Evolutionary conservation across 2,113 vertebrate species (phyloP), one percentile per base, ranked within the genome.

Genomic region (Oostethus manadensis): DNA sequence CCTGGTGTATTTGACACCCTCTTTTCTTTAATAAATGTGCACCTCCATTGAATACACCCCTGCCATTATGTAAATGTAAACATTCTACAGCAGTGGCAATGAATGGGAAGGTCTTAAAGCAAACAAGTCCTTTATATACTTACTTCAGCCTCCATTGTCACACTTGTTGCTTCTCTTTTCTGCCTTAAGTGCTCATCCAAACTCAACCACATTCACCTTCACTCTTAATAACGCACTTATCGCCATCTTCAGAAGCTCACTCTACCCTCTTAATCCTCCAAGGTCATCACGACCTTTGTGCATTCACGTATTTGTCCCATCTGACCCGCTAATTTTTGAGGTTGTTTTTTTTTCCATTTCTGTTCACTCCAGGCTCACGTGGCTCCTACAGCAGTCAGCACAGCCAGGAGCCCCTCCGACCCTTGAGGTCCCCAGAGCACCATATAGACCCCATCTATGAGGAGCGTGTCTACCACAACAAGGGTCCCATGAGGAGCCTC

Each of bases 371-470:
- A 88, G 95, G 94, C 78, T 98, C 95, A 80, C 93, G 97, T 49
- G 91, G 93, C 65, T 97, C 94, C 18, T 97, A 96, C 84, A 98
- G 93, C 86, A 97, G 93, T 85, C 96, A 98, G 83, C 94, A 96
- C 82, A 92, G 93, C 79, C 94, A 99, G 0, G 95, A 99, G 73
- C 88, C 84, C 44, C 81, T 97, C 67, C 91, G 94, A 79, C 92
- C 94, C n/a, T 88, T 99, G 74, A 95, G 96, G 76, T 98, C 97
- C 75, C 95, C 96, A 7, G 96, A 98, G 46, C 97, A 96, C 85
- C 93, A 97, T 68, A 97, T 98, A 84, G 94, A 98, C 81, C 95
- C 95, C 73, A 96, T 98, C 87, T 97, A 98, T 88, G 96, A 99
- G 87, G 95, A 98, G 81, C 91, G 93, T 53, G 92, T 96, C 78